A percentile compares a stretch with the other conserved stretches of the same genome.
Evolutionary conservation across 92 coral and sea anemone species (phyloP).

Genomic region (Epizoanthus rinbou): DNA sequence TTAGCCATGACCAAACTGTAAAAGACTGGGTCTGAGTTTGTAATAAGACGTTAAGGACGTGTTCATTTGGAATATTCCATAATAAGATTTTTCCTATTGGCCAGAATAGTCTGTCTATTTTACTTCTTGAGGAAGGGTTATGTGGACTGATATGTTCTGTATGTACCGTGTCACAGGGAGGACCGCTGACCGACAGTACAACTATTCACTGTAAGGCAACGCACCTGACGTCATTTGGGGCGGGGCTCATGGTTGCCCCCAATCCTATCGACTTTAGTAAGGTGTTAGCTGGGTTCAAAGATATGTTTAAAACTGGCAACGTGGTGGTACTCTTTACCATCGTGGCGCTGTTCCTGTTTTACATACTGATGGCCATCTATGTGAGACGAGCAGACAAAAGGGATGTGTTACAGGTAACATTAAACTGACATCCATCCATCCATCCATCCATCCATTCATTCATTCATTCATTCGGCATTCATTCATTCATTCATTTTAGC

Average conservation of each 20-base stretch:
- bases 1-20: no score
- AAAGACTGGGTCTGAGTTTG: no score
- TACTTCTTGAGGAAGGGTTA: no score
- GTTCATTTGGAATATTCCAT: no score
- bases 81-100: no score
- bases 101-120: no score
- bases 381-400: slow-evolving; percentile 63
- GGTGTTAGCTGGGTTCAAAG: slow-evolving; percentile 71
- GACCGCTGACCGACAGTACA: slow-evolving; percentile 65
- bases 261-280: slow-evolving; percentile 82
- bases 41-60: no score
- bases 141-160: background rate
- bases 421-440: background rate
- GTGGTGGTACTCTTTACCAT: slow-evolving; percentile 70
- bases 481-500: no score
- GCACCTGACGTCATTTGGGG: slow-evolving; percentile 86
- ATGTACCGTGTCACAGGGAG: slow-evolving; percentile 58
- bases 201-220: slow-evolving; percentile 71
- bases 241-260: slow-evolving; percentile 77
- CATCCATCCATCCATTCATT: no score
- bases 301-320: slow-evolving; percentile 68
- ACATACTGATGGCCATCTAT: slow-evolving; percentile 61
- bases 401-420: slow-evolving; percentile 57
- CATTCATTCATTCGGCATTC: no score
- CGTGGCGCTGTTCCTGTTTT: slow-evolving; percentile 51